These are phyloP conservation scores for Hypomecis punctinalis DNA, from an alignment of 2,888 invertebrate genomes.

Conservation along the genomic window DNA sequence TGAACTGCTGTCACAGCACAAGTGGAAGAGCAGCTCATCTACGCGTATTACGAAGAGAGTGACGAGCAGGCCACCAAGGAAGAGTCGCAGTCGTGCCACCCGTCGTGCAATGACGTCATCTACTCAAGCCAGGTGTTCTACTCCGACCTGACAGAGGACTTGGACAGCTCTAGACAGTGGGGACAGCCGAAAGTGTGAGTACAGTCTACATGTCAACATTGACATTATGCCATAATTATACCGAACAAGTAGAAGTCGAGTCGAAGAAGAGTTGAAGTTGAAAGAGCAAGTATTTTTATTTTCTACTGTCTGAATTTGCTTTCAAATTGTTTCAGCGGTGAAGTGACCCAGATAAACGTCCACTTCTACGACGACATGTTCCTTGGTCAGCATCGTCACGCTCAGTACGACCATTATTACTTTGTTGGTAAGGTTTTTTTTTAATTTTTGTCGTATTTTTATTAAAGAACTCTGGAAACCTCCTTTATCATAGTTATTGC, in stretches of 20 bases:
- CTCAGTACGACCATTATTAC: constrained; percentile 78
- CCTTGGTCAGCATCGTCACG: constrained; percentile 76
- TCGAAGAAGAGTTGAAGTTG: too few species aligned
- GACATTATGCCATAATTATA: too few species aligned
- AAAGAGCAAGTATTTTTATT: too few species aligned
- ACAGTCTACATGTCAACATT: too few species aligned
- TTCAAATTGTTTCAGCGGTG: constrained; percentile 58
- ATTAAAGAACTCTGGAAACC: too few species aligned
- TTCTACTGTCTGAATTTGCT: background rate
- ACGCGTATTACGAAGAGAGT: constrained; percentile 72
- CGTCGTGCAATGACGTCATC: constrained; percentile 75
- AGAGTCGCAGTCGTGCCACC: constrained; percentile 68
- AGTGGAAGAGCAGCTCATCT: constrained; percentile 70
- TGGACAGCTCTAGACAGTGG: constrained; percentile 52
- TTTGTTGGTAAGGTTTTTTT: constrained; percentile 65
- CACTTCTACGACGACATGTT: constrained; percentile 79
- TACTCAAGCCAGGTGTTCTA: constrained; percentile 78
- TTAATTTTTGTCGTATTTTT: background rate
- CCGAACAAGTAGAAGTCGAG: too few species aligned
- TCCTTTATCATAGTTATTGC: too few species aligned
- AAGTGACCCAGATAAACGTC: constrained; percentile 72
- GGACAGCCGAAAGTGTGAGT: constrained; percentile 56
- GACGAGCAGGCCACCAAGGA: constrained; percentile 61
- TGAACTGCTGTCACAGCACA: constrained; percentile 51
- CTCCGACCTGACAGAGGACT: constrained; percentile 67